Percentiles rank a stretch among this genome's conserved stretches.
Evolutionary conservation across 30 jellyfish, hydroid and myxozoan genomes (phyloP).

Genomic region (Aurelia sp.): DNA sequence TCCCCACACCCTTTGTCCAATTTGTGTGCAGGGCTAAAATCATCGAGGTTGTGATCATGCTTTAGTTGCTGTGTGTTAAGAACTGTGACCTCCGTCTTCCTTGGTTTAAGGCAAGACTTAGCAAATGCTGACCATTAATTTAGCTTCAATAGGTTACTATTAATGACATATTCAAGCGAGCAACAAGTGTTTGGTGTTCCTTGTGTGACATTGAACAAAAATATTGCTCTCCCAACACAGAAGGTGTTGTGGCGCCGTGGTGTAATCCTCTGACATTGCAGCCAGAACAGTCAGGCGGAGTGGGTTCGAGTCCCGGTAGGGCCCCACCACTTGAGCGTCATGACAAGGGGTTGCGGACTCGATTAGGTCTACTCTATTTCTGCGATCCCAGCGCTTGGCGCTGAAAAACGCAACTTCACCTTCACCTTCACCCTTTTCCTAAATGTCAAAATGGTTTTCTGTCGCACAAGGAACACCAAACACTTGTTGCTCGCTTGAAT

Average conservation of each 20-base stretch:
- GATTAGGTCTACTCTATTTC: too few relatives aligned
- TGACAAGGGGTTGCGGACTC: too few relatives aligned
- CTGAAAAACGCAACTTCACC: too few relatives aligned
- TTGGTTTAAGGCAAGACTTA: constrained; percentile 22
- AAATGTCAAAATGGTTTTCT: not conserved
- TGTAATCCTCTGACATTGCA: too few relatives aligned
- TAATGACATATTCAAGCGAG: constrained; percentile 7
- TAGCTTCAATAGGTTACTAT: constrained; percentile 5
- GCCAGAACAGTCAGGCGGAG: too few relatives aligned
- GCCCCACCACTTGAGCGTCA: too few relatives aligned
- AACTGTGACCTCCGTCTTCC: constrained; percentile 34
- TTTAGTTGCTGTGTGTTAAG: constrained; percentile 10
- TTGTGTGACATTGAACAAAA: constrained; percentile 5
- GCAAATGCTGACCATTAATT: constrained; percentile 13
- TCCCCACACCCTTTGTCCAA: too few relatives aligned
- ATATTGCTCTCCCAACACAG: too few relatives aligned
- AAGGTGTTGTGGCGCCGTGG: not conserved
- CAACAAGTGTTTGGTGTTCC: constrained; percentile 22
- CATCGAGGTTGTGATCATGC: not conserved
- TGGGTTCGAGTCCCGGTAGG: too few relatives aligned
- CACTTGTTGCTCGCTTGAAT: not conserved
- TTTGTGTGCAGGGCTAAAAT: constrained; percentile 14
- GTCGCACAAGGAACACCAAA: constrained; percentile 35
- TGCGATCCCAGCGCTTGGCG: too few relatives aligned
- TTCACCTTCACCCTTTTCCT: not conserved